Evolutionary conservation across 2,113 vertebrate species (phyloP).

Genomic region (Pandion haliaetus): DNA sequence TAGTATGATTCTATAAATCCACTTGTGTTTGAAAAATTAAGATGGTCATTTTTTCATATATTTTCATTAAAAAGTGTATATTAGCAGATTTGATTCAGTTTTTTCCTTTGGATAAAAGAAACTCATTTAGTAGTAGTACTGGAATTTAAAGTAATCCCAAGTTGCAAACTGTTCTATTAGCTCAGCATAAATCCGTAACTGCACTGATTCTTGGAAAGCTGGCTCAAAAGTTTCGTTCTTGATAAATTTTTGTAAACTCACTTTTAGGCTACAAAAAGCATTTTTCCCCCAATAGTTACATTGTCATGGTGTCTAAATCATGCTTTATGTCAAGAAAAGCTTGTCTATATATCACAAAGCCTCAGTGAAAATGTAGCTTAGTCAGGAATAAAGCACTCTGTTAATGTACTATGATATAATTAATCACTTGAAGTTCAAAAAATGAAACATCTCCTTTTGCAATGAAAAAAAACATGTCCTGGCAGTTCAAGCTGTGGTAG

Average conservation of each 20-base stretch:
- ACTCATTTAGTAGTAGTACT: neutral
- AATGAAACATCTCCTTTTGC: neutral
- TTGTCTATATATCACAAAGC: constrained; percentile 34
- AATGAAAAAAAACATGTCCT: neutral
- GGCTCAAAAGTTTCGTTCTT: constrained; percentile 13
- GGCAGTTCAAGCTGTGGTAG: neutral
- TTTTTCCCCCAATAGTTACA: neutral
- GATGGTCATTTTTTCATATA: neutral
- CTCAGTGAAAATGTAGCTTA: constrained; percentile 24
- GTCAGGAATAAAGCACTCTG: neutral
- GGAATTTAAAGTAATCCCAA: neutral
- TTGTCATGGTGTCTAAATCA: constrained; percentile 17
- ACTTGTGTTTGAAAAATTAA: neutral
- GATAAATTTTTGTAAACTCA: constrained; percentile 17
- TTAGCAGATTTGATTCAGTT: neutral
- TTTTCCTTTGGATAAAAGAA: neutral
- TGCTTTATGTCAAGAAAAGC: neutral
- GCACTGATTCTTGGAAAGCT: neutral
- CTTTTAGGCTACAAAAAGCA: neutral
- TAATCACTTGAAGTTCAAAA: constrained; percentile 41
- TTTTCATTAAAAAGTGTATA: neutral
- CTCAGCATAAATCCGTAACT: neutral
- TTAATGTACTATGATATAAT: constrained; percentile 28
- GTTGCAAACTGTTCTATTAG: neutral
- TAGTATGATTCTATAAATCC: neutral